A percentile compares a stretch with the other conserved stretches of the same genome.
These are phyloP conservation scores for Dastarcus helophoroides DNA, from an alignment of 2,888 invertebrate genomes.

Conservation along the genomic window DNA sequence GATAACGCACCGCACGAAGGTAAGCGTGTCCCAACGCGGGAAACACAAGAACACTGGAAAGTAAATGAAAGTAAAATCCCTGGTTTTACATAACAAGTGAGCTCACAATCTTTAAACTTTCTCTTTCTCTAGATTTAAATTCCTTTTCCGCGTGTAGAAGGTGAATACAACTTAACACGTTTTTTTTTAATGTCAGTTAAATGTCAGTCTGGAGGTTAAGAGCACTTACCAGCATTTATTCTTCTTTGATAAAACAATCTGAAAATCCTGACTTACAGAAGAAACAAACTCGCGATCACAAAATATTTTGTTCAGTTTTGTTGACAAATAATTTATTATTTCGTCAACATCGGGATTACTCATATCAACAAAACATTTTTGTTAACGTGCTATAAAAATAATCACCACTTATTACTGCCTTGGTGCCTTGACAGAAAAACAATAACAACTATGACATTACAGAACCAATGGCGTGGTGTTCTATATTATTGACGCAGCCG, in stretches of 20 bases:
- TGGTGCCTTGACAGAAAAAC: too few species aligned
- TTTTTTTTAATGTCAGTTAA: neutral
- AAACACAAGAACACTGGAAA: constrained; percentile 30
- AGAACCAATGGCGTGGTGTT: too few species aligned
- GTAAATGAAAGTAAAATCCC: constrained; percentile 37
- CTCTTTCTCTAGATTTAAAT: constrained; percentile 30
- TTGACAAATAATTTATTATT: constrained; percentile 24
- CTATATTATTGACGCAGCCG: too few species aligned
- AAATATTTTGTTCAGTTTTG: constrained; percentile 28
- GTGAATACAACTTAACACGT: constrained; percentile 5
- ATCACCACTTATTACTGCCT: too few species aligned
- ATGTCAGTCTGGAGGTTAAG: neutral
- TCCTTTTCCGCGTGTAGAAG: constrained; percentile 26
- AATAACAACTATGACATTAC: too few species aligned
- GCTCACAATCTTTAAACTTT: constrained; percentile 32
- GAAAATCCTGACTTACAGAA: constrained; percentile 26
- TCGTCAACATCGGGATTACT: constrained; percentile 23
- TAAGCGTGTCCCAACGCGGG: constrained; percentile 29
- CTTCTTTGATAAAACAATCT: constrained; percentile 21
- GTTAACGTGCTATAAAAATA: too few species aligned
- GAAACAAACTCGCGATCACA: constrained; percentile 28
- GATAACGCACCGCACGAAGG: constrained; percentile 27
- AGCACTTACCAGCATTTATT: constrained; percentile 22
- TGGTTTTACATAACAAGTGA: constrained; percentile 36
- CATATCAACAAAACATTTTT: constrained; percentile 21